These are phyloP conservation scores for Lipophrys pholis DNA, from an alignment of 2,113 vertebrate species.

Conservation along the genomic window DNA sequence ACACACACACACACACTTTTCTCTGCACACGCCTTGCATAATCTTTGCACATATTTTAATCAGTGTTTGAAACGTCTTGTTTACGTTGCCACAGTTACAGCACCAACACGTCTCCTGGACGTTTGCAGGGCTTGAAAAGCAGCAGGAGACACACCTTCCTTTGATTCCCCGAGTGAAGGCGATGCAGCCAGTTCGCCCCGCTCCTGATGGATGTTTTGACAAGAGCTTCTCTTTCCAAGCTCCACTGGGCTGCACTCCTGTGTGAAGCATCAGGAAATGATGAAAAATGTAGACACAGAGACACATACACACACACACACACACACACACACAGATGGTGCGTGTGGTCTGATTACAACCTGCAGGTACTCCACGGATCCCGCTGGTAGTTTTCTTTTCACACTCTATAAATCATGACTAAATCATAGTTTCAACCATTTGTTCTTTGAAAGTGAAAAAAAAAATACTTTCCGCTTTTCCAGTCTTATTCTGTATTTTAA, in stretches of 20 bases:
- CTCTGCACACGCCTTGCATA: conserved; percentile 49
- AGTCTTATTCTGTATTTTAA: no score
- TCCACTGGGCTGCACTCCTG: conserved; percentile 50
- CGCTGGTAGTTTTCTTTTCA: background rate
- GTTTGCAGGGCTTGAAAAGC: conserved; percentile 43
- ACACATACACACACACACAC: background rate
- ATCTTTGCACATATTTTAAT: conserved; percentile 67
- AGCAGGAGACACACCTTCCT: conserved; percentile 73
- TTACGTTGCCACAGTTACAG: conserved; percentile 67
- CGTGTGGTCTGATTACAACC: conserved; percentile 31
- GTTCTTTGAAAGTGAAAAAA: background rate
- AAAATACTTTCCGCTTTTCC: no score
- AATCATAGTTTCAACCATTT: background rate
- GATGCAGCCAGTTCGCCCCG: conserved; percentile 33
- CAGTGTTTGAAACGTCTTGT: conserved; percentile 74
- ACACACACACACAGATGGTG: background rate
- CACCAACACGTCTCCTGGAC: conserved; percentile 62
- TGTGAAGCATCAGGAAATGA: conserved; percentile 48
- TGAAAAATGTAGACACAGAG: conserved; percentile 19
- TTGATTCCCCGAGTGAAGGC: conserved; percentile 56
- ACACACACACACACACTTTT: no score
- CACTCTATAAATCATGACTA: background rate
- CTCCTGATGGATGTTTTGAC: conserved; percentile 67
- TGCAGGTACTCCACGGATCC: background rate
- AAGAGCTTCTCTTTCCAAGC: conserved; percentile 50